Evolutionary conservation across 2,113 vertebrate species (phyloP), one percentile per base, ranked within the genome.

Genomic region (Lota lota): DNA sequence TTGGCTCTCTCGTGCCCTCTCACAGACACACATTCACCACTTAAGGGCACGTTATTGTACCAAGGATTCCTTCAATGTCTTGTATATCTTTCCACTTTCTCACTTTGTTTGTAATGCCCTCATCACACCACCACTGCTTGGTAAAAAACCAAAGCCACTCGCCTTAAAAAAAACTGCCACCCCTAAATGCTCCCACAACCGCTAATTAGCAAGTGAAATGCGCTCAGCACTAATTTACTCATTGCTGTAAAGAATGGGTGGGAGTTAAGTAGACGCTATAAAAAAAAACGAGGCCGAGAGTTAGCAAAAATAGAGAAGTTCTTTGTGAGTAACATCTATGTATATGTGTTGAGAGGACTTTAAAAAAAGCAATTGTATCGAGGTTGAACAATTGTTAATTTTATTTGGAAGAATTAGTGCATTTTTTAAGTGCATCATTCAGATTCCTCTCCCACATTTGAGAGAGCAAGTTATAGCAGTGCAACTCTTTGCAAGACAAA

Each of bases 21-120:
- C 51, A 53, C 51, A 53, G 7, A 3, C 61, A 36, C 28, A 63
- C 16, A 33, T 10, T 61, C 60, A 62, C 4, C 28, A 33, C 28
- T 33, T 33, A 5, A 4, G 28, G 28, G 28, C 28, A 33, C 28
- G 28, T 33, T 33, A 47, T 22, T 5, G 28, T 16, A 40, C 8
- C 18, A 24, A 63, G 33, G 28, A 19, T 70, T 84, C 68, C 72
- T 67, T 50, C 0, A 18, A 4, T 1, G 17, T 8, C 57, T 63
- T 78, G 62, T n/a, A 18, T 22, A 11, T 16, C 1, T 81, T 83
- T 83, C 69, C 63, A 80, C 60, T 79, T 47, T 47, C 40, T 47
- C 40, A 12, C 40, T 82, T 70, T 80, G 76, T 80, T 77, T 80
- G 57, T n/a, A 60, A 77, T 68, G 67, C 78, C 1, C 40, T n/a